Base-by-base conservation (phyloP, 2,113 vertebrate genomes). In the Catharus minimus region DNA sequence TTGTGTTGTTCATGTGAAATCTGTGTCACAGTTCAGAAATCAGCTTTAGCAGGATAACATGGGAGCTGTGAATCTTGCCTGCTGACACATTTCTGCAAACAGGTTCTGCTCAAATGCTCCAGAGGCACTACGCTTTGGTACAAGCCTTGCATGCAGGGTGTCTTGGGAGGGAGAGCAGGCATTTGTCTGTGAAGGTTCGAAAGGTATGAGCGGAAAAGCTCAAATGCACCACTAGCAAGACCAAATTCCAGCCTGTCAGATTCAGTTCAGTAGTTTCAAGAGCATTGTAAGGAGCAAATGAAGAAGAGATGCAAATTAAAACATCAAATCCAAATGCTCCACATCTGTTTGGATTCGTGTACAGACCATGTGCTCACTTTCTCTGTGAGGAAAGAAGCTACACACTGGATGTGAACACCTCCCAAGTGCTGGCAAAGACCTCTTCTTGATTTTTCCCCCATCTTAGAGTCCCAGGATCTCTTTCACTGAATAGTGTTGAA, bases 61-160 rank as follows among this genome's bases (percentile, higher is more conserved):
- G 28, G 46, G 44, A 52, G 53, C 77, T 78, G 56, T 81, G 68
- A 28, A 28, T 92, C 77, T 88, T 67, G 52, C 53, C 77, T 78
- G 73, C 83, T 93, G 92, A 78, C 52, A 81, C 39, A 36, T 82
- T 75, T 75, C 81, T 92, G 73, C 68, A 80, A 66, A 74, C 33
- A 47, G n/a, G 33, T 62, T 91, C 82, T 80, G 90, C 76, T 77
- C 67, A 93, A 74, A 77, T 67, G 65, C 73, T 86, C 65, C 30
- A 62, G 80, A 82, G 83, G 77, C 72, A 67, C 32, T 36, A 23
- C 33, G 39, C 41, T 94, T 83, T 0, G 0, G 27, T 47, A 28
- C 28, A 92, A 78, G 24, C 36, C 41, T 88, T 53, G 43, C 44
- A 19, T 74, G 33, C 0, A 3, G 62, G 39, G 30, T 71, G 60